Evolutionary conservation across 2,888 invertebrate genomes (phyloP).

Genomic region (Dorcus parallelipipedus): DNA sequence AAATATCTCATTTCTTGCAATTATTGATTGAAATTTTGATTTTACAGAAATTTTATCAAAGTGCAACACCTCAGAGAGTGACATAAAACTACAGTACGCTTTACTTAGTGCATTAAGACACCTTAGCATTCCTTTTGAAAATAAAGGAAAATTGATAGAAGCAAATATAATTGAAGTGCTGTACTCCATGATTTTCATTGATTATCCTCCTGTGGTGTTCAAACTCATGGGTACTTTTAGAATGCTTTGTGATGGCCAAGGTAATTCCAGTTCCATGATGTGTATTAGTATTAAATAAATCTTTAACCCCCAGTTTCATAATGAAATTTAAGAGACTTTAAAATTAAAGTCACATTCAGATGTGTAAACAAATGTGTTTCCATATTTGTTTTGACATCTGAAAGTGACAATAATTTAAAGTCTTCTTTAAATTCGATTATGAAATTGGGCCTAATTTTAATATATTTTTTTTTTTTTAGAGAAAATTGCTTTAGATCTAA

Average conservation of each 20-base stretch:
- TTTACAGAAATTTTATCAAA: constrained; percentile 50
- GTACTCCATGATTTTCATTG: constrained; percentile 62
- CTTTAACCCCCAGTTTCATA: no score
- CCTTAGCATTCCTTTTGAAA: constrained; percentile 68
- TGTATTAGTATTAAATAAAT: background rate
- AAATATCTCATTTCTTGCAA: background rate
- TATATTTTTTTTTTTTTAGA: constrained; percentile 50
- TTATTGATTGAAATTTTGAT: background rate
- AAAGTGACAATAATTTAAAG: no score
- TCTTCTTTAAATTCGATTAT: no score
- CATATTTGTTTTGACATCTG: no score
- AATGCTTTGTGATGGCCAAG: constrained; percentile 83
- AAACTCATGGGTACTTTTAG: constrained; percentile 81
- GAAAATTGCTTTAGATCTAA: constrained; percentile 65
- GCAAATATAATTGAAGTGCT: constrained; percentile 71
- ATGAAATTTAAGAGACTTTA: no score
- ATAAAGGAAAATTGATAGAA: constrained; percentile 70
- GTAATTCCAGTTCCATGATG: constrained; percentile 44
- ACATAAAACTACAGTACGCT: constrained; percentile 67
- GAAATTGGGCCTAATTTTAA: no score
- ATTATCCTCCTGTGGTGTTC: constrained; percentile 78
- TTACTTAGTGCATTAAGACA: constrained; percentile 75
- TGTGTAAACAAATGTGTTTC: no score
- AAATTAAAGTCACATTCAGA: no score
- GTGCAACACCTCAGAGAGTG: constrained; percentile 58